phyloP scores from a whole-genome alignment of 2,888 invertebrate species.

The Achlya flavicornis region DNA sequence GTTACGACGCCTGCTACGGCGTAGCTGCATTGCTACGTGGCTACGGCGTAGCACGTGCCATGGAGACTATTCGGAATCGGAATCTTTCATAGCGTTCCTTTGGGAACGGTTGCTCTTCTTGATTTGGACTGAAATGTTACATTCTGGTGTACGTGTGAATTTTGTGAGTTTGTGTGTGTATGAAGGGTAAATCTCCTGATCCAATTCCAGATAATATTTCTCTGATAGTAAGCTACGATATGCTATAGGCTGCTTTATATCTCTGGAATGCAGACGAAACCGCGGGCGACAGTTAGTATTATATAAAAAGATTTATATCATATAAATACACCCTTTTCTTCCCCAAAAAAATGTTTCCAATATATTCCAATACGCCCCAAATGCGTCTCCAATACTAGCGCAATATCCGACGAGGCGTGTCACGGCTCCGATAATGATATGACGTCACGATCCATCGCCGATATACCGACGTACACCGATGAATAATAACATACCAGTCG shows the following conservation, averaged over 20 bases:
- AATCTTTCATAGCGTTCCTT: slow-evolving; percentile 7
- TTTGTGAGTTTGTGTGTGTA: no score
- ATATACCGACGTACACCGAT: background rate
- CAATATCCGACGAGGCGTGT: slow-evolving; percentile 5
- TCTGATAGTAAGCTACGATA: no score
- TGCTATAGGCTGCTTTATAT: background rate
- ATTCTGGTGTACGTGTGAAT: background rate
- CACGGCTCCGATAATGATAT: background rate
- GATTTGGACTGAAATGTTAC: background rate
- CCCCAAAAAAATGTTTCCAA: background rate
- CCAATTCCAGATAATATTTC: no score
- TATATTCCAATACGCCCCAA: background rate
- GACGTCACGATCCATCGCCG: background rate
- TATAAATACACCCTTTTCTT: background rate
- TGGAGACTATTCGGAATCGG: slow-evolving; percentile 6
- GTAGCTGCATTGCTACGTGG: slow-evolving; percentile 24
- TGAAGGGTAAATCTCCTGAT: no score
- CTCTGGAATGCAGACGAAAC: no score
- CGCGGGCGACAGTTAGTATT: no score
- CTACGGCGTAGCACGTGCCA: slow-evolving; percentile 22
- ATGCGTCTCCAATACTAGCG: background rate
- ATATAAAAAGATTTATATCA: no score
- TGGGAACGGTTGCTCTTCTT: background rate
- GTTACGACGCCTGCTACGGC: slow-evolving; percentile 16
- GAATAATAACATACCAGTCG: background rate